phyloP scores from a whole-genome alignment of 2,113 vertebrate genomes.

The Phylloscopus trochilus region DNA sequence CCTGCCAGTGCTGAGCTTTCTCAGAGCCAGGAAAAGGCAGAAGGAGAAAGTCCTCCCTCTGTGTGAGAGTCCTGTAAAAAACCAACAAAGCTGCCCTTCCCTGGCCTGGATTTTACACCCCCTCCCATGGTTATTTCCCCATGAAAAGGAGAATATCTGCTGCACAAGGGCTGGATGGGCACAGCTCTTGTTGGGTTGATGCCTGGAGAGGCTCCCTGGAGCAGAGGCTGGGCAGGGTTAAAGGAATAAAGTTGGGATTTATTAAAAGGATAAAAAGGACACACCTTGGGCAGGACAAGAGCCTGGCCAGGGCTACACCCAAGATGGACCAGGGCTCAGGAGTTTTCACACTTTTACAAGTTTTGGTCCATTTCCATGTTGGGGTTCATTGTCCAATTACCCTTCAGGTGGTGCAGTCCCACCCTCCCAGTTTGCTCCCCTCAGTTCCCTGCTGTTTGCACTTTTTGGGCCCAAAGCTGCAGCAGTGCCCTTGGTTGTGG shows the following conservation, averaged over 20 bases:
- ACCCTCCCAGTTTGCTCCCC: neutral
- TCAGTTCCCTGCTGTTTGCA: neutral
- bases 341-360: neutral
- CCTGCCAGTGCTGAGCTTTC: conserved; percentile 42
- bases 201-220: neutral
- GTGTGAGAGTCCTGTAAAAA: neutral
- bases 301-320: neutral
- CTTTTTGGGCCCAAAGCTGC: neutral
- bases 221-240: neutral
- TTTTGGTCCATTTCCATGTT: neutral
- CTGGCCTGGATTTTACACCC: neutral
- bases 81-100: neutral
- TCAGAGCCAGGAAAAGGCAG: neutral
- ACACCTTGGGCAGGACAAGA: neutral
- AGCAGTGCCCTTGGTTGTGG: neutral
- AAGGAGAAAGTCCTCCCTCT: neutral
- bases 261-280: neutral
- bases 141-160: neutral
- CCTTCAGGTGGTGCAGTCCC: neutral
- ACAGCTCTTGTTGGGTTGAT: neutral
- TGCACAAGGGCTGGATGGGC: neutral
- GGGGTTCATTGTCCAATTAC: neutral
- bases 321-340: neutral
- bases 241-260: neutral
- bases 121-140: neutral